A percentile compares a stretch with the other conserved stretches of the same genome.
phyloP scores from a whole-genome alignment of 2,888 invertebrate genomes.

The Dynastes hyllus region DNA sequence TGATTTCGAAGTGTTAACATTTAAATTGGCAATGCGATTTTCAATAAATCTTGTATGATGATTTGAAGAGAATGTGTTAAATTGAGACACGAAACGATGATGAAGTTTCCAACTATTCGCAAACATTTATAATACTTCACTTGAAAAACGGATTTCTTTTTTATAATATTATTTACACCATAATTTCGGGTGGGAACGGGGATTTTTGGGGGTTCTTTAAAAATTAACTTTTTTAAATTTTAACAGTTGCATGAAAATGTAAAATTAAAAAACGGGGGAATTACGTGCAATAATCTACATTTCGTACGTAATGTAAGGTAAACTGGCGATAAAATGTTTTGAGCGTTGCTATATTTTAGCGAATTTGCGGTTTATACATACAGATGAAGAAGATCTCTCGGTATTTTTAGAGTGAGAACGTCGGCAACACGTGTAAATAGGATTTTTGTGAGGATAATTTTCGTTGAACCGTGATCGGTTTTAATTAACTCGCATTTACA shows the following conservation, averaged over 20 bases:
- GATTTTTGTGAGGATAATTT: no score
- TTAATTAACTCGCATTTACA: no score
- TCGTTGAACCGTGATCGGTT: no score
- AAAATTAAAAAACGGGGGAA: slow-evolving; percentile 7
- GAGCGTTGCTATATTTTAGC: slow-evolving; percentile 3
- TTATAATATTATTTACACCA: neutral
- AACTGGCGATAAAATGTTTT: slow-evolving; percentile 10
- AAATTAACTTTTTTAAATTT: slow-evolving; percentile 1
- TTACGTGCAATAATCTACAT: slow-evolving; percentile 1
- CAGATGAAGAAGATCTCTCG: neutral
- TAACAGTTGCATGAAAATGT: slow-evolving; percentile 7
- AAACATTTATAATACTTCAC: neutral
- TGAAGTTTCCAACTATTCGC: no score
- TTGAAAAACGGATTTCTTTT: neutral
- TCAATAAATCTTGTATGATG: neutral
- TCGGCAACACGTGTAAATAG: no score
- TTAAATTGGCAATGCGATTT: neutral
- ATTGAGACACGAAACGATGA: no score
- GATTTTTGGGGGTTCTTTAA: slow-evolving; percentile 1
- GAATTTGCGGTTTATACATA: slow-evolving; percentile 4
- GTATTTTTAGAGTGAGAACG: no score
- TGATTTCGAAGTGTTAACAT: neutral
- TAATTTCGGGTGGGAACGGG: neutral
- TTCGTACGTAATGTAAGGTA: slow-evolving; percentile 1
- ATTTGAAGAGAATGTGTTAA: no score